phyloP scores from a whole-genome alignment of 1,140 invertebrate species.

The Trachymyrmex septentrionalis region DNA sequence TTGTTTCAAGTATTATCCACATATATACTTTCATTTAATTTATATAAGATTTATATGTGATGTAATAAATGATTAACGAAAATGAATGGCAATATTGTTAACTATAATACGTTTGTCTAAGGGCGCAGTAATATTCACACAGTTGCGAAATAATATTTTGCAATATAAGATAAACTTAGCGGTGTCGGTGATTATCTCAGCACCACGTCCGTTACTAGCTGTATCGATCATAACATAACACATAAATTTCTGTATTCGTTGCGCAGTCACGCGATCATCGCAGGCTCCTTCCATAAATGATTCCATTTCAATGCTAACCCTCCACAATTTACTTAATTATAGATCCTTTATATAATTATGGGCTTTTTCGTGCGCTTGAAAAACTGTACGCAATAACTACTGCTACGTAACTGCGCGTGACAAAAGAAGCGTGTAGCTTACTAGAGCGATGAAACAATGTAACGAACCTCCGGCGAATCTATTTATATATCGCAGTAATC shows the following conservation, averaged over 20 bases:
- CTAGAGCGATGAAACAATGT: constrained; percentile 66
- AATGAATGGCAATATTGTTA: not conserved
- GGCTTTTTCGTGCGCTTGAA: constrained; percentile 42
- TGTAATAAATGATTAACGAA: not conserved
- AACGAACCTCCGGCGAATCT: constrained; percentile 59
- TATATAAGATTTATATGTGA: not conserved
- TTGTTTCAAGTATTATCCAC: not conserved
- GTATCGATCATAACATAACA: constrained; percentile 47
- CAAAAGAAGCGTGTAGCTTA: constrained; percentile 61
- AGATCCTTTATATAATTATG: constrained; percentile 62
- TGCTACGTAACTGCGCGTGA: constrained; percentile 33
- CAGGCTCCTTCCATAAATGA: constrained; percentile 47
- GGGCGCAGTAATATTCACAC: not conserved
- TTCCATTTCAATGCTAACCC: constrained; percentile 59
- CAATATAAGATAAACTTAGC: constrained; percentile 11
- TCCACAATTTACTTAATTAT: constrained; percentile 62
- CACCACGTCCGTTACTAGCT: constrained; percentile 23
- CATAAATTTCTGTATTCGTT: constrained; percentile 47
- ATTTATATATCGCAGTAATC: constrained; percentile 55
- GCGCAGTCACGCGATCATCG: constrained; percentile 60
- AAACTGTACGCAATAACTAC: constrained; percentile 37
- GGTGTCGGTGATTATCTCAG: constrained; percentile 43
- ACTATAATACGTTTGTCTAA: not conserved
- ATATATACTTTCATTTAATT: not conserved
- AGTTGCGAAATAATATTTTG: constrained; percentile 7